A percentile compares a stretch with the other conserved stretches of the same genome.
Evolutionary conservation across 2,888 invertebrate species (phyloP).

Genomic region (Eupithecia tripunctaria): DNA sequence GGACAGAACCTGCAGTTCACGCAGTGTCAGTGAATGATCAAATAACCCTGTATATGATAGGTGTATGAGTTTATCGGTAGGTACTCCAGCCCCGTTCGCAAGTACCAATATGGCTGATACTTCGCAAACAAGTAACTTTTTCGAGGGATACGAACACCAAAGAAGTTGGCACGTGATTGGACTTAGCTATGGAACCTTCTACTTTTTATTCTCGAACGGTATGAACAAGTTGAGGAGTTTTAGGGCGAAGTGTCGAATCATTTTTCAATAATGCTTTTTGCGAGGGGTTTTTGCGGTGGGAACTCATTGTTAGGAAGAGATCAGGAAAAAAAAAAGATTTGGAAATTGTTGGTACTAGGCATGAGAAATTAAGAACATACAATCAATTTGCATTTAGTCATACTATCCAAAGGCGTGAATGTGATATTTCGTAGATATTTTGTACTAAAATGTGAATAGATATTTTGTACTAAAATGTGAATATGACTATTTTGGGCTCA

Average conservation of each 20-base stretch:
- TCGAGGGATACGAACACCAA: constrained; percentile 65
- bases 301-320: not conserved
- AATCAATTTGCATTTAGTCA: not conserved
- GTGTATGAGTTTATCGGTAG: constrained; percentile 24
- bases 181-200: constrained; percentile 53
- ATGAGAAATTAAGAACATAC: not conserved
- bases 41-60: not conserved
- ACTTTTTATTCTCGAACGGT: constrained; percentile 47
- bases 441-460: no score
- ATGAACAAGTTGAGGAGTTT: constrained; percentile 27
- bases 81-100: constrained; percentile 16
- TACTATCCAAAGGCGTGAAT: not conserved
- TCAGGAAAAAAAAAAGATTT: not conserved
- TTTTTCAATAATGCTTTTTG: constrained; percentile 23
- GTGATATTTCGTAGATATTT: not conserved
- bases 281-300: not conserved
- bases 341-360: not conserved
- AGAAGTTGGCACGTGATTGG: constrained; percentile 75
- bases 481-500: no score
- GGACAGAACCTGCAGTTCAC: no score
- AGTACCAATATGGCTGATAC: constrained; percentile 55
- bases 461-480: no score
- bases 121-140: constrained; percentile 63
- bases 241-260: constrained; percentile 10
- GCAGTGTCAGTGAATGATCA: no score